Evolutionary conservation across 2,113 vertebrate genomes (phyloP), one percentile per base, ranked within the genome.

Genomic region (Phylloscopus trochilus): DNA sequence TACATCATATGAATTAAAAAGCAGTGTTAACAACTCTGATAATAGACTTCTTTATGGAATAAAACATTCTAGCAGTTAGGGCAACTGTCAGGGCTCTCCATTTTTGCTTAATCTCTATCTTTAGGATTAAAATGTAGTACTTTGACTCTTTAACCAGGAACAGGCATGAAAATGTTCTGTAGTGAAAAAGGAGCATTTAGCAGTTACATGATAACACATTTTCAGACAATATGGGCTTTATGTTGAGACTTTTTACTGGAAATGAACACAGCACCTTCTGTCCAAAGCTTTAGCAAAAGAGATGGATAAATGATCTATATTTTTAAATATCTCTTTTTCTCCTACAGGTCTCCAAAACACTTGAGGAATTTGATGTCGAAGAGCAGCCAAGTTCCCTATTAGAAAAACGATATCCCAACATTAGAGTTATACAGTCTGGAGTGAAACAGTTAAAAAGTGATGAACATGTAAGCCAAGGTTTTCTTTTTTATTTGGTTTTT

Each of bases 281-380:
- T 74, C 69, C 33, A 18, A 82, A 85, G 35, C n/a, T 72, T 87
- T 55, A 87, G 31, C 64, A 88, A 43, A 66, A 76, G 27, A 73
- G 12, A 55, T 33, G 24, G 8, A 7, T 82, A 92, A 72, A 73
- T 43, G 3, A 47, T 51, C 15, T 2, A 2, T 77, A 17, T 76
- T 83, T 87, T 74, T 35, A 62, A 91, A 55, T 80, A 47, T 4
- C 4, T 74, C 4, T 75, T 7, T 47, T 83, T 87, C 37, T 88
- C 55, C 22, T 86, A 43, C 90, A 99, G 99, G 98, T 99, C 49
- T 99, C 99, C 30, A 98, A 97, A 97, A 97, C 96, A 7, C 94
- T 99, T 74, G 99, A 99, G 95, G 99, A 99, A 85, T 99, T 99
- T 97, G 98, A 98, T 79, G 98, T 99, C 13, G 99, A 99, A 97